Base-by-base conservation (phyloP, 2,113 vertebrate species). In the Xenopus laevis region DNA sequence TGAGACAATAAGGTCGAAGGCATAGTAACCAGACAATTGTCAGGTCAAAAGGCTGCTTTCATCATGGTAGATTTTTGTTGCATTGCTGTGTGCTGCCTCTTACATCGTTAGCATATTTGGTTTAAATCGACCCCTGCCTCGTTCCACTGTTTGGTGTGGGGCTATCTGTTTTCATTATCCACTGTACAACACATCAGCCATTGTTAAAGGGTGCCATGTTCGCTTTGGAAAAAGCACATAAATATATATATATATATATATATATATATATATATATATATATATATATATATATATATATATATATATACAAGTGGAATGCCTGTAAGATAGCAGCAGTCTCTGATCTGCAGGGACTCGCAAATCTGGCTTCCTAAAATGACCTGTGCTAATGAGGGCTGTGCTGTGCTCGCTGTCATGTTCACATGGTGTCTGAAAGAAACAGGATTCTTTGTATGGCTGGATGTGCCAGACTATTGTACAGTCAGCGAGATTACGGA, bases 141-240 rank as follows among this genome's bases (percentile, higher is more conserved):
- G 15, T n/a, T 65, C 23, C 27, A 10, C 44, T 60, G 40, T 74
- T 60, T 33, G 23, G 20, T 44, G 58, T 47, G 53, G 15, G 65
- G 62, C 71, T 8, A 23, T 66, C 18, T 20, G 15, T 67, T 13
- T 67, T 67, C 46, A 67, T 47, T 67, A 50, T 67, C 17, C 63
- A n/a, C 16, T 18, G n/a, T 61, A 27, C 55, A 57, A 20, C 65
- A 53, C 33, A 59, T 46, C 66, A 70, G 61, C 74, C 67, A 70
- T 77, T 77, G 66, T 77, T 45, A 57, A 23, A 63, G 73, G 74
- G 13, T 69, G 74, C 74, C 74, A 77, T 77, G 74, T 70, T 76
- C 47, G 47, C 62, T 64, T 71, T 58, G 13, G 7, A 46, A 45
- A 52, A 21, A 47, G 20, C n/a, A 67, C 23, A 27, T 27, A 27